Base-by-base conservation (phyloP, 2,888 invertebrate genomes). In the Alviniconcha strummeri region DNA sequence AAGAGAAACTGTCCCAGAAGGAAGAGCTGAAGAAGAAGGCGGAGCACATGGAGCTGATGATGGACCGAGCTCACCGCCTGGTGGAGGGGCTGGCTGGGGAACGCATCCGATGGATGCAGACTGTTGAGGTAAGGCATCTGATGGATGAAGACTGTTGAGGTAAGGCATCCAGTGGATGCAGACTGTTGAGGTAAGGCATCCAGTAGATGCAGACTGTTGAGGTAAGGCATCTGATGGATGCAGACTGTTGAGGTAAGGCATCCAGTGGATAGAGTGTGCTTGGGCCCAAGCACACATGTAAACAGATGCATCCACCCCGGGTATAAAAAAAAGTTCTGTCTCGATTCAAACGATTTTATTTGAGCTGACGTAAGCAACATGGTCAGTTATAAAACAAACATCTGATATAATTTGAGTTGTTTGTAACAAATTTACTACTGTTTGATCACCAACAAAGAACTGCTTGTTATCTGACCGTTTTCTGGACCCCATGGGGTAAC, bases 51-150 rank as follows among this genome's bases (percentile, higher is more conserved):
- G 96, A 96, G 93, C 94, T 96, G 85, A 97, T 97, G 94, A 94
- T 98, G 86, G 97, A 97, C 92, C 94, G 98, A 81, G 98, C 98
- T 0, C 96, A 96, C 78, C 96, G 97, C 88, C 94, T 98, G 77
- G 97, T 98, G 80, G 91, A 92, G 17, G 52, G 97, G 56, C 94
- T 98, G 72, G 96, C 97, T 0, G 97, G 96, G 90, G 98, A 97
- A 94, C 95, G 92, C 85, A 95, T 96, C 84, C 95, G 98, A 77
- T 98, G 98, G 98, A 92, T 93, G 85, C 88, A 91, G 82, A 94
- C 93, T 84, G 93, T 94, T 36, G 88, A 88, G 88, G 93, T 93
- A 72, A 83, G 87, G n/a, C n/a, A 15, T 69, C 7, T 0, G 6
- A 5, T 69, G 15, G 15, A 13, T 64, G 64, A 2, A 64, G 19